These are phyloP conservation scores for Drosophila tani DNA, from an alignment of 1,140 invertebrate genomes.

Conservation along the genomic window DNA sequence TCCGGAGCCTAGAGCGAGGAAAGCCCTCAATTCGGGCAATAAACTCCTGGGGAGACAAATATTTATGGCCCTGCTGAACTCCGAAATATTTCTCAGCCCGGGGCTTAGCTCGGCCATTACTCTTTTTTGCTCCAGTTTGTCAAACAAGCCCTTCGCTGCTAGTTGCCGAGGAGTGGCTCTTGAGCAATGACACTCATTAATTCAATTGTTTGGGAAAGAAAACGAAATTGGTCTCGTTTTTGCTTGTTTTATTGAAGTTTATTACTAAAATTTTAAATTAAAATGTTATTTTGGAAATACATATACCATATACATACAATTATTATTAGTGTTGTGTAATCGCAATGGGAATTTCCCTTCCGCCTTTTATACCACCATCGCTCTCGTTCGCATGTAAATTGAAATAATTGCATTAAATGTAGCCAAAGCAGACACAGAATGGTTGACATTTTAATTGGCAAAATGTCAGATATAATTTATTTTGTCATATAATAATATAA, in stretches of 20 bases:
- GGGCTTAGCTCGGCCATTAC: conserved; percentile 47
- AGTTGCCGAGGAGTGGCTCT: conserved; percentile 19
- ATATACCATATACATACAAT: conserved; percentile 63
- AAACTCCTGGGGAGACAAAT: conserved; percentile 44
- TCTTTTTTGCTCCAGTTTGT: conserved; percentile 54
- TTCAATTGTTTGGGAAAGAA: conserved; percentile 24
- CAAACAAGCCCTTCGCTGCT: conserved; percentile 8
- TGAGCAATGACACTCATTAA: conserved; percentile 47
- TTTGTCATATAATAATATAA: conserved; percentile 18
- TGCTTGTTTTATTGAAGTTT: conserved; percentile 62
- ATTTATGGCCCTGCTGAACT: conserved; percentile 59
- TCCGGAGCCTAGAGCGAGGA: not conserved
- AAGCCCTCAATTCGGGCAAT: conserved; percentile 28
- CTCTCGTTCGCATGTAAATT: conserved; percentile 23
- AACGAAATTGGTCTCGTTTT: conserved; percentile 37
- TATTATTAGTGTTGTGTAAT: conserved; percentile 51
- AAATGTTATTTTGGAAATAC: conserved; percentile 61
- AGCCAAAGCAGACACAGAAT: conserved; percentile 36
- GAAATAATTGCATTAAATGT: conserved; percentile 42
- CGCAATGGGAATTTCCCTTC: conserved; percentile 34
- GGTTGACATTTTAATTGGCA: conserved; percentile 45
- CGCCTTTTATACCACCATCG: conserved; percentile 8
- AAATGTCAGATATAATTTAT: conserved; percentile 33
- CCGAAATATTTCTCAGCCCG: conserved; percentile 50
- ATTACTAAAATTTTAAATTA: conserved; percentile 67